Percentiles rank a stretch among this genome's conserved stretches.
phyloP scores from a whole-genome alignment of 1,140 invertebrate species.

The Drosophila sproati region DNA sequence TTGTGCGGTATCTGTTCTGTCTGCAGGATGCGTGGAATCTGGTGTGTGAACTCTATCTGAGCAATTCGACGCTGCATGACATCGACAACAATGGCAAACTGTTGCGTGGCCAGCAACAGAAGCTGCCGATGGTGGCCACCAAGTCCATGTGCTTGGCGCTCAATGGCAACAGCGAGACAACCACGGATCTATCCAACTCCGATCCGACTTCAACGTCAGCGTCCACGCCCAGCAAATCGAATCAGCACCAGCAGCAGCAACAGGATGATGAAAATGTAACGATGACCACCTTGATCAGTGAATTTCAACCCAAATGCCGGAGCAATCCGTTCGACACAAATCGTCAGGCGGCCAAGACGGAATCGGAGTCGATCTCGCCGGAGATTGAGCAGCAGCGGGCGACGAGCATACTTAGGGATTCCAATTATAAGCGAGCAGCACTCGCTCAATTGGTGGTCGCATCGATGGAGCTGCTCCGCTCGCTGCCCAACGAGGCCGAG shows the following conservation, averaged over 20 bases:
- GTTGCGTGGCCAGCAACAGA: constrained; percentile 19
- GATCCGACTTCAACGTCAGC: constrained; percentile 33
- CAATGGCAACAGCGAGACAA: constrained; percentile 63
- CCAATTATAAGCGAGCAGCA: constrained; percentile 80
- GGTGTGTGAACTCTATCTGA: constrained; percentile 86
- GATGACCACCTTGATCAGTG: constrained; percentile 85
- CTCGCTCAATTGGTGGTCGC: constrained; percentile 81
- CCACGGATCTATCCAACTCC: constrained; percentile 8
- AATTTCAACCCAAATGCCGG: constrained; percentile 85
- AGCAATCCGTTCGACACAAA: constrained; percentile 86
- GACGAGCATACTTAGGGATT: constrained; percentile 91
- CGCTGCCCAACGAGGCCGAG: constrained; percentile 77
- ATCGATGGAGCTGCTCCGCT: constrained; percentile 80
- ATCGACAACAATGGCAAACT: constrained; percentile 85
- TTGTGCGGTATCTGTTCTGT: constrained; percentile 86
- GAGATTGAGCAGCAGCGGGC: constrained; percentile 91
- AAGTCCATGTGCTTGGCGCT: constrained; percentile 68
- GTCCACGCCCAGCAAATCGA: constrained; percentile 71
- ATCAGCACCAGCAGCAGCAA: constrained; percentile 35
- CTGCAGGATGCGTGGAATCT: constrained; percentile 87
- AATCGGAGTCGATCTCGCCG: constrained; percentile 87
- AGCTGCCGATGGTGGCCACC: constrained; percentile 31
- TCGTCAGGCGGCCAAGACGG: constrained; percentile 85
- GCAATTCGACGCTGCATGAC: constrained; percentile 85
- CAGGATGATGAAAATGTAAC: constrained; percentile 84